Base-by-base conservation (phyloP, 2,888 invertebrate genomes). In the Drosophila nr. medialis region DNA sequence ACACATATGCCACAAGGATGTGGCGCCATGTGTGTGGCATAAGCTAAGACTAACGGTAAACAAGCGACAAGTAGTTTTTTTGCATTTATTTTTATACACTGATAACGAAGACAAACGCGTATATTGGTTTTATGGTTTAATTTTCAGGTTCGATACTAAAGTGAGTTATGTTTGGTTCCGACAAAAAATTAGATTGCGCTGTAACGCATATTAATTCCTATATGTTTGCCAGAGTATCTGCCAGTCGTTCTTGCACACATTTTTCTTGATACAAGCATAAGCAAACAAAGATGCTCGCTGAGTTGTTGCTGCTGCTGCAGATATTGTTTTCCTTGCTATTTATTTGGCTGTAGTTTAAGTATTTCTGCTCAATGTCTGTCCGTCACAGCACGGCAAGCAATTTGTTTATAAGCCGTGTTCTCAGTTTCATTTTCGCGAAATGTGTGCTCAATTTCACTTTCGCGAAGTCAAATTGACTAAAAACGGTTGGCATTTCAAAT, bases 1-100 rank as follows among this genome's bases (percentile, higher is more conserved):
- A 71, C 64, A 67, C 67, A 79, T 84, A 67, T 66, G 62, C 64
- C 77, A 79, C 49, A 66, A 72, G 81, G 55, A 63, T 60, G 61
- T 54, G 29, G 51, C 59, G 77, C 49, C 77, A 74, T 61, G 71
- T 73, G 77, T 63, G 3, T 66, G 54, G 30, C 60, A 64, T 60
- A 62, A 69, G 58, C 61, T 32, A 51, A 58, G 34, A 18, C 55
- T 59, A 68, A 69, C 53, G 61, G 69, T 64, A 67, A 76, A 64
- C 58, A 67, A 69, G 64, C 73, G 40, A 36, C 49, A 71, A 64
- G 64, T 66, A 73, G 65, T 64, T 70, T 38, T 61, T 21, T 21
- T n/a, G 8, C 13, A 49, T 24, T 32, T 30, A 24, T 2, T 15
- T 5, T 7, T 54, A n/a, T 36, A 27, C 54, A 27, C 38, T 55